phyloP scores from a whole-genome alignment of 1,140 invertebrate species.

The Drosophila truncata region DNA sequence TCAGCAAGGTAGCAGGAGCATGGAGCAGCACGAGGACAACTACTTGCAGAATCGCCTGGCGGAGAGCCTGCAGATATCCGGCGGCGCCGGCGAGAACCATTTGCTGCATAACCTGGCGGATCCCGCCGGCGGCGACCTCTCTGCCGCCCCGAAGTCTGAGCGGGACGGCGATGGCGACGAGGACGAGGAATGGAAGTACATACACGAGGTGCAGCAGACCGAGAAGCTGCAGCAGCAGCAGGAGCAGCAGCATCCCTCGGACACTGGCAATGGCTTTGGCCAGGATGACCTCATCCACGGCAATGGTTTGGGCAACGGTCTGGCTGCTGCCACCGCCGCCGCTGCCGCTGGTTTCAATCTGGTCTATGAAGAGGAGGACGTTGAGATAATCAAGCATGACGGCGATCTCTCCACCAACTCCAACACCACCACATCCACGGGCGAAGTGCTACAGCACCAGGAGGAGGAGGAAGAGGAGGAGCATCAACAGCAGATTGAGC shows the following conservation, averaged over 20 bases:
- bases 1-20: slow-evolving; percentile 42
- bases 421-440: slow-evolving; percentile 72
- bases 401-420: slow-evolving; percentile 78
- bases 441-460: slow-evolving; percentile 49
- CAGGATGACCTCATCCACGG: slow-evolving; percentile 13
- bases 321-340: slow-evolving; percentile 42
- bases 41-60: slow-evolving; percentile 73
- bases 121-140: slow-evolving; percentile 56
- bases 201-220: slow-evolving; percentile 82
- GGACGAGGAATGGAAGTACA: slow-evolving; percentile 82
- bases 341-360: slow-evolving; percentile 35
- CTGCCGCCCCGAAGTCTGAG: slow-evolving; percentile 52
- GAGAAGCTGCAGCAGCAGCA: slow-evolving; percentile 73
- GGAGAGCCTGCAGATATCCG: slow-evolving; percentile 74
- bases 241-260: slow-evolving; percentile 16
- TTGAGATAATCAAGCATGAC: slow-evolving; percentile 76
- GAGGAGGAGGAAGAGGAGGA: slow-evolving; percentile 5
- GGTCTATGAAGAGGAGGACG: slow-evolving; percentile 64
- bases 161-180: slow-evolving; percentile 64
- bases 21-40: slow-evolving; percentile 83
- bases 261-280: slow-evolving; percentile 37
- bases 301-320: slow-evolving; percentile 41
- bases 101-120: slow-evolving; percentile 39
- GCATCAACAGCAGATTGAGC: slow-evolving; percentile 24
- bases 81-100: slow-evolving; percentile 49